Evolutionary conservation across 2,888 invertebrate species (phyloP), one percentile per base, ranked within the genome.

Genomic region (Listrodromus nycthemerus): DNA sequence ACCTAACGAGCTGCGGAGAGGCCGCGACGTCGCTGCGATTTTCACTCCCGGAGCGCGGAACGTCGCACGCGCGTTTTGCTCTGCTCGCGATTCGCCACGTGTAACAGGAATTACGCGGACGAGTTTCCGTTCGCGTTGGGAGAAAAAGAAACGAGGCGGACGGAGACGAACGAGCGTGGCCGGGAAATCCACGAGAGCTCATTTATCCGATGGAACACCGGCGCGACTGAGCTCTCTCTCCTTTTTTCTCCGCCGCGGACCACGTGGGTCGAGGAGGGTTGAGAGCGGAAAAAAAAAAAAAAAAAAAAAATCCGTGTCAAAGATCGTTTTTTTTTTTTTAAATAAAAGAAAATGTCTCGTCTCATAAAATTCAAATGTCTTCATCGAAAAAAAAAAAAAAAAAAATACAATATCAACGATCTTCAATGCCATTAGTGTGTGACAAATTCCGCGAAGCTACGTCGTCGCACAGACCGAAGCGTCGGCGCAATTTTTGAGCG

Each of bases 21-120:
- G 89, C 89, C 89, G 89, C 89, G 88, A 88, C 89, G 91, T 90
- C 89, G 90, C 89, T 86, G 87, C 85, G 80, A 88, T 88, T 85
- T 86, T 86, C 87, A 88, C 88, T 89, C 87, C 74, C 74, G 79
- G 82, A 84, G 75, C 85, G 83, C 84, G 55, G 10, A 19, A 41
- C 19, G 24, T 48, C 37, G 21, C 45, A 33, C 55, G 67, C 19
- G 41, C 71, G 19, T 13, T 19, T 13, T 41, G 24, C 27, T 8
- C 27, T 8, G 58, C 69, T 63, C 50, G 10, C 69, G 24, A 66
- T 45, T 33, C 52, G 45, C 37, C 24, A 33, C 61, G 66, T 65
- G 65, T 19, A 67, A 71, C 24, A 61, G 55, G 77, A 83, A 80
- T 83, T 48, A 77, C 83, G 80, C 21, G 66, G 24, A 41, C 63